Base-by-base conservation (phyloP, 2,888 invertebrate species). In the Cephus sareptanus region DNA sequence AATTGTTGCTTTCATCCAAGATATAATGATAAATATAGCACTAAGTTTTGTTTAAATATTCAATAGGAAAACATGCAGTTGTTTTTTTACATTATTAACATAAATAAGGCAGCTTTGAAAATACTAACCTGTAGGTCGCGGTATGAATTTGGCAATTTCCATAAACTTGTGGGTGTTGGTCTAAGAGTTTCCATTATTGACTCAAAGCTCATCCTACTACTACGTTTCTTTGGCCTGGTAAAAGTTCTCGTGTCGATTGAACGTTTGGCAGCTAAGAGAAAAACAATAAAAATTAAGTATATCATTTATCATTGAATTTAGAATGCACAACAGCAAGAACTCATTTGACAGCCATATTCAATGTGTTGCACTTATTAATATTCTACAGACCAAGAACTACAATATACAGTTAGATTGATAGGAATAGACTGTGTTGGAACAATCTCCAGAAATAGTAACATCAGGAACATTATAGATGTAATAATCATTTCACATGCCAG, bases 181-280 rank as follows among this genome's bases (percentile, higher is more conserved):
- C 85, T 76, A 73, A 85, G 75, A 35, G 83, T 80, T 79, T 87
- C 88, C 30, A 85, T 82, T 75, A 89, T 84, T 40, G 86, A 87
- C 77, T 95, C 95, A 81, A 95, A 94, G 86, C 94, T 94, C 68
- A 94, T 94, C 79, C 95, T 92, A 56, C 90, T 92, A 15, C 92
- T 90, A 78, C 94, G 92, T 87, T 94, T 94, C 88, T 95, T 95
- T 34, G 95, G 94, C 84, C 94, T 93, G 76, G 95, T 95, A 89
- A 94, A 95, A 13, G 95, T 95, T 85, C 95, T 92, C 0, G 95
- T 94, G 88, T 95, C 95, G 85, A 95, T 94, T 81, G 83, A 87
- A 81, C 83, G 87, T 81, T 81, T 87, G 35, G 77, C 83, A 78
- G 76, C 89, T 88, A 40, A 71, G 82, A 56, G 76, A 15, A 80